Evolutionary conservation across 2,113 vertebrate species (phyloP), one percentile per base, ranked within the genome.

Genomic region (Clarias batrachus): DNA sequence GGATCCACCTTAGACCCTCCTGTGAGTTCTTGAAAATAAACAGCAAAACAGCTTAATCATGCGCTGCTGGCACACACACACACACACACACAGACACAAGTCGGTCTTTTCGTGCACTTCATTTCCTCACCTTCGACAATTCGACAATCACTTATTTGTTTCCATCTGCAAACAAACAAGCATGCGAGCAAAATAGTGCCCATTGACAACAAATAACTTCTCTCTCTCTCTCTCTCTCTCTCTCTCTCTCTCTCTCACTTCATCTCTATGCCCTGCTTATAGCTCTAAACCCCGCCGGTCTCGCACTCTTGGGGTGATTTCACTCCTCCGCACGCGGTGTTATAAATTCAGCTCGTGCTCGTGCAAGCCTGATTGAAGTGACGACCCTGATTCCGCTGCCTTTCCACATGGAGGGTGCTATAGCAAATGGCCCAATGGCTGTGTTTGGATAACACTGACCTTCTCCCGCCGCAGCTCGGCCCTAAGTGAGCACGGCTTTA

Each of bases 381-480:
- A 95, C 91, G 93, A 92, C 83, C 60, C 93, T 91, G 93, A 93
- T 94, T 95, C 93, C 93, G 93, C 91, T 37, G 92, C 92, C 93
- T 92, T 92, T 91, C 87, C 91, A 93, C 92, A 93, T 96, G 95
- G 94, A 96, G 95, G 95, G 95, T 96, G 94, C 95, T 96, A 94
- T 93, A 95, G 93, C 93, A 95, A 95, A 95, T 95, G 94, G 94
- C 93, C 94, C 93, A 94, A 95, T 94, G 94, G 95, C 90, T 92
- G 91, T 96, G 95, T 96, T 96, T 96, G 92, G 93, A 95, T 96
- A 95, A 96, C 95, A 95, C 95, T 95, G 95, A 96, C 95, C 95
- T 94, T 93, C 94, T 87, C 88, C 86, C 92, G 85, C 70, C 60
- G 86, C 91, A 82, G 88, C 89, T 76, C 92, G 89, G 91, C 92